Evolutionary conservation across 2,113 vertebrate genomes (phyloP).

Genomic region (Haemorhous mexicanus): DNA sequence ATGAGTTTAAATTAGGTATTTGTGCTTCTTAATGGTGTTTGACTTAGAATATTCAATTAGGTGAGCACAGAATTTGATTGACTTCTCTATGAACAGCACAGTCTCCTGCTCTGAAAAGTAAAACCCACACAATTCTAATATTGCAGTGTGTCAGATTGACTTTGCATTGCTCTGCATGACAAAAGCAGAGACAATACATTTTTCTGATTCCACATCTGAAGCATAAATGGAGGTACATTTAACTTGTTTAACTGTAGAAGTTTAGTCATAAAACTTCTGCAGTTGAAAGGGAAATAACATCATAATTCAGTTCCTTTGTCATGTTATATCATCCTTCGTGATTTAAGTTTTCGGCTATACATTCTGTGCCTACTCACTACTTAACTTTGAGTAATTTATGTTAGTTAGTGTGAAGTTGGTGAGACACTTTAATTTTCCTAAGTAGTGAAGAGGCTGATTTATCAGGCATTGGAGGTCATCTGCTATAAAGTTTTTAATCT

Average conservation of each 20-base stretch:
- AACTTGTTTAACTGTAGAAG: not conserved
- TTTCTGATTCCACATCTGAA: not conserved
- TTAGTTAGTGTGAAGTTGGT: not conserved
- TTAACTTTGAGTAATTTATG: not conserved
- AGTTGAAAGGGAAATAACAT: not conserved
- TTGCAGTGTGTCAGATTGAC: not conserved
- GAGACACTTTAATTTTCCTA: not conserved
- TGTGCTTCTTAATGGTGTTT: not conserved
- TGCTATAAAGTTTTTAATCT: not conserved
- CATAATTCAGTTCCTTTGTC: not conserved
- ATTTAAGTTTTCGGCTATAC: not conserved
- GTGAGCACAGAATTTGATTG: not conserved
- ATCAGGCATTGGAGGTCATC: not conserved
- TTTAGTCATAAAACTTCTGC: not conserved
- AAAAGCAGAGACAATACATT: not conserved
- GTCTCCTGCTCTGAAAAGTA: not conserved
- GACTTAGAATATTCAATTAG: not conserved
- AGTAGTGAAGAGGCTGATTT: not conserved
- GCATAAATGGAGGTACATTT: not conserved
- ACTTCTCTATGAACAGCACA: not conserved
- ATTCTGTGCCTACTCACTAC: not conserved
- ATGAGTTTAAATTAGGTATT: not conserved
- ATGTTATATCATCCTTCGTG: not conserved
- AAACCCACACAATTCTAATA: not conserved
- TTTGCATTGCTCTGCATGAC: not conserved